Conservation (phyloP, 1,140 invertebrate species). For the Drosophila pandora region DNA sequence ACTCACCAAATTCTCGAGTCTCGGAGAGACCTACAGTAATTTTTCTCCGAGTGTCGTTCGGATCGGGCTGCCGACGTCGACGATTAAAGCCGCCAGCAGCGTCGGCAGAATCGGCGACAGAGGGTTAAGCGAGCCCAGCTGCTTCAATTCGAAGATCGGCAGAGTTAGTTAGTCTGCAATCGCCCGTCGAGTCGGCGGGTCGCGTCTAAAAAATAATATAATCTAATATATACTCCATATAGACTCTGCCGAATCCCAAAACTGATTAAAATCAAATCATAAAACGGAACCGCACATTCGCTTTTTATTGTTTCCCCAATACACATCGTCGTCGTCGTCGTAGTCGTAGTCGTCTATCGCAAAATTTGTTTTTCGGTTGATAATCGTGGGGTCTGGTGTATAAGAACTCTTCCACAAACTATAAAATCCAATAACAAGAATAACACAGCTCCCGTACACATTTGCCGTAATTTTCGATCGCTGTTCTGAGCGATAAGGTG, state of each 20-base stretch:
- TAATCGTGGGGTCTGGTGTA: slow-evolving; percentile 36
- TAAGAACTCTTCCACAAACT: slow-evolving; percentile 18
- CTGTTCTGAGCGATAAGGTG: slow-evolving; percentile 38
- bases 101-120: slow-evolving; percentile 41
- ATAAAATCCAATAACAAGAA: slow-evolving; percentile 4
- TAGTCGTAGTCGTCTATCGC: slow-evolving; percentile 28
- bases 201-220: slow-evolving; percentile 15
- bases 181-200: slow-evolving; percentile 58
- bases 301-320: slow-evolving; percentile 23
- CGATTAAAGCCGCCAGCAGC: slow-evolving; percentile 28
- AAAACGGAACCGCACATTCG: slow-evolving; percentile 21
- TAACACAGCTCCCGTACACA: slow-evolving; percentile 11
- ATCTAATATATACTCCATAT: slow-evolving; percentile 7
- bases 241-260: background rate
- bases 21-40: background rate
- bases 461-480: slow-evolving; percentile 34
- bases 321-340: background rate
- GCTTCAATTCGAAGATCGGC: slow-evolving; percentile 71
- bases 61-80: slow-evolving; percentile 1
- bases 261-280: slow-evolving; percentile 34
- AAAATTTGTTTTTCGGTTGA: slow-evolving; percentile 24
- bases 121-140: slow-evolving; percentile 68
- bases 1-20: background rate
- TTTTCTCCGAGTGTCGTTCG: slow-evolving; percentile 12
- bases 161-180: slow-evolving; percentile 77